phyloP scores from a whole-genome alignment of 2,113 vertebrate genomes.

The Nothobranchius kuhntae region DNA sequence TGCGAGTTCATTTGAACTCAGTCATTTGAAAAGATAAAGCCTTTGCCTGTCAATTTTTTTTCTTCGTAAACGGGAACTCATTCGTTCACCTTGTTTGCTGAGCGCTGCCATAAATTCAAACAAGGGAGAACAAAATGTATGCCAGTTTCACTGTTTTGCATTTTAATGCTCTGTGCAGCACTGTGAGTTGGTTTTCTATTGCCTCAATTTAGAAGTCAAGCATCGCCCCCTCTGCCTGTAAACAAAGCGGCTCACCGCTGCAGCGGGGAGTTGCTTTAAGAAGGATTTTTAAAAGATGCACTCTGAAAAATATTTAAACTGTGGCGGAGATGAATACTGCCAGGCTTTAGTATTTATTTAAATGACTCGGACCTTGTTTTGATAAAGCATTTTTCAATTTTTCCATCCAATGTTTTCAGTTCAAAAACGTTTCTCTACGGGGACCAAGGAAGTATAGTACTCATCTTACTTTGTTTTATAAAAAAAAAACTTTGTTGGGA shows the following conservation, averaged over 20 bases:
- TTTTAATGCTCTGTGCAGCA: constrained; percentile 46
- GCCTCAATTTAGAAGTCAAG: constrained; percentile 49
- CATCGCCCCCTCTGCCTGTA: constrained; percentile 43
- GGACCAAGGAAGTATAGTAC: too few relatives aligned
- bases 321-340: neutral
- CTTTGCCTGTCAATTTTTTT: constrained; percentile 44
- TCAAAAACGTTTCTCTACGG: too few relatives aligned
- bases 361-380: neutral
- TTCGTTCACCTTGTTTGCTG: constrained; percentile 67
- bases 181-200: constrained; percentile 50
- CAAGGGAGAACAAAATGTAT: constrained; percentile 37
- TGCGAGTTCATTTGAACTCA: constrained; percentile 72
- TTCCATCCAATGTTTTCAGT: too few relatives aligned
- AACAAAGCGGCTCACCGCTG: constrained; percentile 46
- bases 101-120: constrained; percentile 56
- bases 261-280: constrained; percentile 19
- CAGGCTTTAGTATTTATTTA: neutral
- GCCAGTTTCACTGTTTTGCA: constrained; percentile 47
- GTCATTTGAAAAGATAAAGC: constrained; percentile 73
- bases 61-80: constrained; percentile 38
- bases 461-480: too few relatives aligned
- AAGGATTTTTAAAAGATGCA: neutral
- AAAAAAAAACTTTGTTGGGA: too few relatives aligned
- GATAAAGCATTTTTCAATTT: neutral
- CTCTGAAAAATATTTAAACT: neutral